phyloP scores from a whole-genome alignment of 2,888 invertebrate species.

The Dolomedes plantarius region DNA sequence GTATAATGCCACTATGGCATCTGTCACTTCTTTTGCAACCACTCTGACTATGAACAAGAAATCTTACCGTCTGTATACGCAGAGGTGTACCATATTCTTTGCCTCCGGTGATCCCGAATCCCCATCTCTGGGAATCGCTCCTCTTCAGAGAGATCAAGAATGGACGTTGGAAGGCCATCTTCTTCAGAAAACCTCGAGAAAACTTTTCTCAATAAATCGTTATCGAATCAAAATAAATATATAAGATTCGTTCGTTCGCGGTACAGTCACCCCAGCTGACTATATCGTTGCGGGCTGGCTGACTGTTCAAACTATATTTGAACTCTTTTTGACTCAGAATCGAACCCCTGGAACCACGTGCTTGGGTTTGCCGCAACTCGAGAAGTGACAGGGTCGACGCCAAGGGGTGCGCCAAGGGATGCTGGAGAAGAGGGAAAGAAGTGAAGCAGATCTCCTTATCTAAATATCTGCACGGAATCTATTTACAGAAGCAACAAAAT shows the following conservation, averaged over 20 bases:
- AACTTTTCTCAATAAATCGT: not conserved
- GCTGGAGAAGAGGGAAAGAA: not conserved
- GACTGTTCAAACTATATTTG: constrained; percentile 65
- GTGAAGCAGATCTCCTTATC: not conserved
- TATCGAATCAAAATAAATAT: constrained; percentile 26
- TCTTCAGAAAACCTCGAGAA: not conserved
- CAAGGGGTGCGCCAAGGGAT: constrained; percentile 35
- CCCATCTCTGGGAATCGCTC: constrained; percentile 82
- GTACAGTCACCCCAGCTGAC: constrained; percentile 44
- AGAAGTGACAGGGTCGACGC: constrained; percentile 10
- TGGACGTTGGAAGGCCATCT: constrained; percentile 72
- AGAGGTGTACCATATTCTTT: constrained; percentile 94
- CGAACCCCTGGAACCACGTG: constrained; percentile 51
- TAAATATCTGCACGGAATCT: too few relatives aligned
- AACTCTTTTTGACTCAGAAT: constrained; percentile 56
- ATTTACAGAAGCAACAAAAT: not conserved
- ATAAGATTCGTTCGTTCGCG: constrained; percentile 38
- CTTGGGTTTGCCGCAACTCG: constrained; percentile 38
- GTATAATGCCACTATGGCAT: too few relatives aligned
- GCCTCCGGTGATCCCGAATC: constrained; percentile 94
- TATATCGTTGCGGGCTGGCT: constrained; percentile 45
- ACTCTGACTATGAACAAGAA: too few relatives aligned
- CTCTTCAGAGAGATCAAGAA: constrained; percentile 71
- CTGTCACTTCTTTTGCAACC: too few relatives aligned
- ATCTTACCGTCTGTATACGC: constrained; percentile 91